Percentiles rank a stretch among this genome's conserved stretches.
Evolutionary conservation across 1,140 invertebrate species (phyloP).

Genomic region (Apis laboriosa): DNA sequence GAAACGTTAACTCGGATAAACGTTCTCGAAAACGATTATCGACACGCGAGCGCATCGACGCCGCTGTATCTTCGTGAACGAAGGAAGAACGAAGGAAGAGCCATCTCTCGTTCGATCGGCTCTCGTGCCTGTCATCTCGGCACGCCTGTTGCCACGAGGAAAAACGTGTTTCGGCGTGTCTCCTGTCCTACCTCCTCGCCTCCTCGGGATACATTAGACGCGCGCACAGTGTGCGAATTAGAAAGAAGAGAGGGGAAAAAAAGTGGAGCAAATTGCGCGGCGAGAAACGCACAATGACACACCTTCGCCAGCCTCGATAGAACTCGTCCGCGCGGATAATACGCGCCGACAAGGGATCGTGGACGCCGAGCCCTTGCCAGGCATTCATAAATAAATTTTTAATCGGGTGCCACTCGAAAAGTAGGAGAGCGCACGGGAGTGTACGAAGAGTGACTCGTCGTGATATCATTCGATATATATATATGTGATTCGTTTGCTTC

Average conservation of each 20-base stretch:
- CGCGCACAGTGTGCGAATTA: conserved; percentile 26
- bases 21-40: conserved; percentile 10
- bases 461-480: no score
- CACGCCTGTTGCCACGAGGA: conserved; percentile 59
- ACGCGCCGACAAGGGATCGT: conserved; percentile 46
- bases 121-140: conserved; percentile 57
- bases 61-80: no score
- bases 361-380: conserved; percentile 69
- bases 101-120: conserved; percentile 39
- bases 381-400: conserved; percentile 75
- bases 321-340: conserved; percentile 54
- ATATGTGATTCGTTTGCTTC: no score
- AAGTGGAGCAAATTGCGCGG: conserved; percentile 70
- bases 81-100: no score
- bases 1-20: neutral
- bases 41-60: neutral
- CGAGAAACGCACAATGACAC: conserved; percentile 63
- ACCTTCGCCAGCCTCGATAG: conserved; percentile 58
- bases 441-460: no score
- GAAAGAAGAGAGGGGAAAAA: conserved; percentile 48
- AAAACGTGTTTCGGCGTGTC: conserved; percentile 35
- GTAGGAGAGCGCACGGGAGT: neutral
- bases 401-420: conserved; percentile 67
- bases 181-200: neutral
- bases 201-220: no score